Percentiles rank a stretch among this genome's conserved stretches.
phyloP scores from a whole-genome alignment of 2,797 vertebrate genomes.

The Salarias fasciatus region DNA sequence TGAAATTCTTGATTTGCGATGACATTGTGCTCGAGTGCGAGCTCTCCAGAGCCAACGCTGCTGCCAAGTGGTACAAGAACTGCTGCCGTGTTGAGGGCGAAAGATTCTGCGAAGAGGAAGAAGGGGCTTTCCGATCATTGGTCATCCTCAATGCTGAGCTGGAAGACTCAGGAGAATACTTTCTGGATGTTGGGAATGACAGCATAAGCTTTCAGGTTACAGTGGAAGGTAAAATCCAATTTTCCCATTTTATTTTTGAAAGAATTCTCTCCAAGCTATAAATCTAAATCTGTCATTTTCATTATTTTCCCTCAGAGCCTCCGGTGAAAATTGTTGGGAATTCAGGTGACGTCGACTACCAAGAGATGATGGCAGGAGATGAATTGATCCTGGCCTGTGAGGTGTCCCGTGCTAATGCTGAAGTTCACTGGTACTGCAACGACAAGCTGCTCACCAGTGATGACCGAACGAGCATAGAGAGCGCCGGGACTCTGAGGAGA shows the following conservation, averaged over 20 bases:
- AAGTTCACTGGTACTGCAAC: slow-evolving; percentile 92
- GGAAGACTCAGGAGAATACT: slow-evolving; percentile 90
- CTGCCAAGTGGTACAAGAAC: slow-evolving; percentile 92
- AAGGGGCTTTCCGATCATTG: slow-evolving; percentile 85
- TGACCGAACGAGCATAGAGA: slow-evolving; percentile 84
- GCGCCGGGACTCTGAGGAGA: slow-evolving; percentile 83
- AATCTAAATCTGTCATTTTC: not conserved
- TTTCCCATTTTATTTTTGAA: not conserved
- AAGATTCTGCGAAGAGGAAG: slow-evolving; percentile 88
- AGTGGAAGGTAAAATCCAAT: slow-evolving; percentile 85
- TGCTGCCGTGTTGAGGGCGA: slow-evolving; percentile 86
- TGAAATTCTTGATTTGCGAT: slow-evolving; percentile 78
- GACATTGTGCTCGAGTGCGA: slow-evolving; percentile 90
- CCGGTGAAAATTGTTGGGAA: slow-evolving; percentile 87
- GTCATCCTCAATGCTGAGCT: slow-evolving; percentile 84
- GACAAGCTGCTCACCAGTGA: slow-evolving; percentile 83
- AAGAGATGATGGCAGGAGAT: slow-evolving; percentile 84
- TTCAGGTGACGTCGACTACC: slow-evolving; percentile 71
- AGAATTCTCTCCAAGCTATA: not conserved
- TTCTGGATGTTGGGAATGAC: slow-evolving; percentile 88
- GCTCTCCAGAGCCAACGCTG: slow-evolving; percentile 83
- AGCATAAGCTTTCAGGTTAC: slow-evolving; percentile 87
- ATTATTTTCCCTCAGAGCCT: slow-evolving; percentile 76
- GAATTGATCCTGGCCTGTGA: slow-evolving; percentile 90
- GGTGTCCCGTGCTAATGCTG: slow-evolving; percentile 84